A percentile compares a stretch with the other conserved stretches of the same genome.
phyloP scores from a whole-genome alignment of 1,140 invertebrate species.

The Drosophila rufa region DNA sequence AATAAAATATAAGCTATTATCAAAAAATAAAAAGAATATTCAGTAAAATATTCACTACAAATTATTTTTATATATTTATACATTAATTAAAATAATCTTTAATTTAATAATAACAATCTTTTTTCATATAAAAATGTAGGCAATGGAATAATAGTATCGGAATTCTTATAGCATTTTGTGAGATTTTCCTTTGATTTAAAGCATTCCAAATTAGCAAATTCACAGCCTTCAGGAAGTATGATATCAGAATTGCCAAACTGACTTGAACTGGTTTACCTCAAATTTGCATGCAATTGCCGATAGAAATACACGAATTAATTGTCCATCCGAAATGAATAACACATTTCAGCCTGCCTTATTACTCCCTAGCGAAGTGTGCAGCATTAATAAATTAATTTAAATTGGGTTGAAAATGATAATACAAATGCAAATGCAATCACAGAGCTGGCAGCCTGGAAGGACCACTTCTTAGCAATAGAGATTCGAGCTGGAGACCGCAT shows the following conservation, averaged over 20 bases:
- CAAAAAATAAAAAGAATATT: no score
- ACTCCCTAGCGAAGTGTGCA: conserved; percentile 7
- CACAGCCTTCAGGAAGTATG: not conserved
- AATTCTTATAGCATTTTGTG: no score
- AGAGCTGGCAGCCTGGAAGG: conserved; percentile 25
- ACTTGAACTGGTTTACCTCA: not conserved
- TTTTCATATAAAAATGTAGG: no score
- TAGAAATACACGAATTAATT: conserved; percentile 17
- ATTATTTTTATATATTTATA: no score
- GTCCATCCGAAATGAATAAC: not conserved
- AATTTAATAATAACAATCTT: no score
- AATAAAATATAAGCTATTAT: no score
- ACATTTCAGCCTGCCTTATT: not conserved
- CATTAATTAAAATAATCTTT: no score
- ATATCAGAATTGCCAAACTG: not conserved
- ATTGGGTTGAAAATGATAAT: conserved; percentile 20
- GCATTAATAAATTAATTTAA: conserved; percentile 43
- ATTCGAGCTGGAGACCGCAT: conserved; percentile 2
- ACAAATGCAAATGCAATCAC: conserved; percentile 40
- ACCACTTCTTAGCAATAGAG: conserved; percentile 34
- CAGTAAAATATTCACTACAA: no score
- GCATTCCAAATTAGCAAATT: not conserved
- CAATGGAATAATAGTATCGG: not conserved
- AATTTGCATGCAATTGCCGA: conserved; percentile 5
- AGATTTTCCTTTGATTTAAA: not conserved